Conservation (phyloP, 2,113 vertebrate species). For the Nanorana parkeri region DNA sequence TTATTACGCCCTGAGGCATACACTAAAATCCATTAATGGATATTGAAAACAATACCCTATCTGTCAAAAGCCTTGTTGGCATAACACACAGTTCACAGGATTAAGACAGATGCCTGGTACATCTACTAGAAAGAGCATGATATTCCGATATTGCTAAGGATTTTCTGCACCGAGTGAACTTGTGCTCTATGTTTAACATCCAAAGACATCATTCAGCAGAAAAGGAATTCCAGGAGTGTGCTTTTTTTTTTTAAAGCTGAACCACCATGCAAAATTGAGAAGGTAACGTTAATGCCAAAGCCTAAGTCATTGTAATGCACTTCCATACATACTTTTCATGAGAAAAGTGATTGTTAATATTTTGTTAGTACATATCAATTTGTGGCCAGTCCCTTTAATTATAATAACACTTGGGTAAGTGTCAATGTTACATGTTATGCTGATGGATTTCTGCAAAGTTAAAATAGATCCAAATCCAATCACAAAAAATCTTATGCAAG, state of each 20-base stretch:
- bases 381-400: no score
- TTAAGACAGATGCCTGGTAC: constrained; percentile 56
- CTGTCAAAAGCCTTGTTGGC: constrained; percentile 61
- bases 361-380: no score
- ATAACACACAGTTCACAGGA: constrained; percentile 51
- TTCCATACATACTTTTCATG: no score
- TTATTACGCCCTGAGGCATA: constrained; percentile 41
- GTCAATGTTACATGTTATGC: no score
- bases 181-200: background rate
- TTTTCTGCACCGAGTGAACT: background rate
- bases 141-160: constrained; percentile 9
- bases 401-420: no score
- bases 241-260: constrained; percentile 7
- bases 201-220: background rate
- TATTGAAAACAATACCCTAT: constrained; percentile 53
- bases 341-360: no score
- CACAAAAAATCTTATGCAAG: no score
- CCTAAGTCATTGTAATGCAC: no score
- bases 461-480: no score
- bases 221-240: background rate
- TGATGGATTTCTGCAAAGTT: no score
- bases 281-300: no score
- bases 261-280: no score
- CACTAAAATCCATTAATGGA: constrained; percentile 60
- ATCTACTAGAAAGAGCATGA: constrained; percentile 5